These are phyloP conservation scores for Conopomorpha cramerella DNA, from an alignment of 1,140 invertebrate genomes.

Conservation along the genomic window DNA sequence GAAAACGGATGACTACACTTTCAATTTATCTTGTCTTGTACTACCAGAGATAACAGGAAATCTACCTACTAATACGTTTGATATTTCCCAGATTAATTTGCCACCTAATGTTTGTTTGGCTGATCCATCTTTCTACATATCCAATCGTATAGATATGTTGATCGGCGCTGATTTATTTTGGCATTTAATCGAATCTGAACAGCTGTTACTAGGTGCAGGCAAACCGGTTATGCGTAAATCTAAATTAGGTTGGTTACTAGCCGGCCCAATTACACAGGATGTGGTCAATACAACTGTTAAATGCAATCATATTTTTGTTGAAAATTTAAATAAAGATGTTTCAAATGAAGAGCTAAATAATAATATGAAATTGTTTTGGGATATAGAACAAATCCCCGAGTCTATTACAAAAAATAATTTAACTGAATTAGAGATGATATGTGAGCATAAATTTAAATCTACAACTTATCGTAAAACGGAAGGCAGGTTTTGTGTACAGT, in stretches of 20 bases:
- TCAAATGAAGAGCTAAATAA: background rate
- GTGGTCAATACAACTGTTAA: no score
- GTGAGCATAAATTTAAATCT: no score
- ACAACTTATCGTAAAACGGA: no score
- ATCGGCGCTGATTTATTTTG: no score
- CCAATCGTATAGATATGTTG: background rate
- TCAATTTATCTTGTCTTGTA: background rate
- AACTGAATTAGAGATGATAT: no score
- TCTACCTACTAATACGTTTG: background rate
- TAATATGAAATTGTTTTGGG: background rate
- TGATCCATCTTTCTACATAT: no score
- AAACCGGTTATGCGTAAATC: background rate
- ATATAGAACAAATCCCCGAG: background rate
- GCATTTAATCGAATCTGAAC: no score
- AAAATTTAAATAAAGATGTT: background rate
- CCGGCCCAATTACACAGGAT: background rate
- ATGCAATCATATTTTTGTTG: no score
- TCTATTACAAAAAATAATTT: no score
- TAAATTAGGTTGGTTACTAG: background rate
- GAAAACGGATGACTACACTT: no score
- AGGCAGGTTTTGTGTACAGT: background rate
- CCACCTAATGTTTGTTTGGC: background rate
- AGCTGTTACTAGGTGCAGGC: background rate
- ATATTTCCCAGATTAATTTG: background rate
- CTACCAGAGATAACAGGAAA: background rate